phyloP scores from a whole-genome alignment of 2,113 vertebrate genomes.

The Regulus satrapa region DNA sequence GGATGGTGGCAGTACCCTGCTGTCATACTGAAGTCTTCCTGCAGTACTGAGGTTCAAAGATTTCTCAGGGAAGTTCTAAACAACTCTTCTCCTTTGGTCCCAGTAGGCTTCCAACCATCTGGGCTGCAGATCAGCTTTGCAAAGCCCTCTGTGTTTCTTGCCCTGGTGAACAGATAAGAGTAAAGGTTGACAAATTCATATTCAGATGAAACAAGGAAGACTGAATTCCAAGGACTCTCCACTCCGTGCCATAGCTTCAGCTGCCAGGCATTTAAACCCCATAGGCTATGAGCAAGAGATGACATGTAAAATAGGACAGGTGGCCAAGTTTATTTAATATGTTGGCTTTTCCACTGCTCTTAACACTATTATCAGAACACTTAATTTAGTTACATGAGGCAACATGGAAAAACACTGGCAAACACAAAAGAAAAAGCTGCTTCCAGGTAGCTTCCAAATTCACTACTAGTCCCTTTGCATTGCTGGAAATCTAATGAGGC shows the following conservation, averaged over 20 bases:
- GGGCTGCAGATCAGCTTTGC: background rate
- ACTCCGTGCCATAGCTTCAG: background rate
- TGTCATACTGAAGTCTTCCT: background rate
- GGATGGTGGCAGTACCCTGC: background rate
- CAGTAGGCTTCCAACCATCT: background rate
- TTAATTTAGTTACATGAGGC: background rate
- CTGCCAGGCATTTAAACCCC: background rate
- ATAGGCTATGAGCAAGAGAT: constrained; percentile 16
- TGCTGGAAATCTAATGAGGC: background rate
- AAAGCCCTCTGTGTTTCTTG: background rate
- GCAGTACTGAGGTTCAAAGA: background rate
- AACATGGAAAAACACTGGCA: background rate
- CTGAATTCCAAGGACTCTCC: background rate
- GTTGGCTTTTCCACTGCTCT: constrained; percentile 23
- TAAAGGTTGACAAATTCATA: background rate
- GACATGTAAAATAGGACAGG: constrained; percentile 26
- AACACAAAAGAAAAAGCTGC: constrained; percentile 18
- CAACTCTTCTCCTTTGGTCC: background rate
- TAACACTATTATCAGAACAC: constrained; percentile 14
- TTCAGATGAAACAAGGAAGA: background rate
- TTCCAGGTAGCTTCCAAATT: background rate
- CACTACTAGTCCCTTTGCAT: background rate
- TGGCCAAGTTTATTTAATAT: constrained; percentile 51
- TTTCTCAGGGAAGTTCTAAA: background rate
- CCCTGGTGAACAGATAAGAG: background rate